These are phyloP conservation scores for Poecilia latipinna DNA, from an alignment of 2,113 vertebrate species.

Conservation along the genomic window DNA sequence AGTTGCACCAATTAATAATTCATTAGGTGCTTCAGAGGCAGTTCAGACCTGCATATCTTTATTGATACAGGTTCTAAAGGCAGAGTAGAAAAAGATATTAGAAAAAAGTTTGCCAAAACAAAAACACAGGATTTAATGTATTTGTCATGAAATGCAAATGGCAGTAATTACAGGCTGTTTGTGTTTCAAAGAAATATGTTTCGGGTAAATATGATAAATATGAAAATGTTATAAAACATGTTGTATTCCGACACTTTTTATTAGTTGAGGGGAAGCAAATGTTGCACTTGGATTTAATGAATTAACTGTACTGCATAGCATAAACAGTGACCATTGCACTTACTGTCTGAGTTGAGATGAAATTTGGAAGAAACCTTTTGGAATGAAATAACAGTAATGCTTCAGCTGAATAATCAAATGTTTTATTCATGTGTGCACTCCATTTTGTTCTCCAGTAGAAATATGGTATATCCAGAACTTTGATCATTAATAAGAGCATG, in stretches of 20 bases:
- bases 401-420: constrained; percentile 46
- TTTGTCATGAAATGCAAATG: constrained; percentile 72
- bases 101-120: constrained; percentile 52
- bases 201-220: constrained; percentile 13
- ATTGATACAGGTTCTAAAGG: constrained; percentile 62
- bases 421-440: constrained; percentile 25
- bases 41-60: constrained; percentile 63
- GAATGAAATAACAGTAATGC: background rate
- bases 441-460: constrained; percentile 34
- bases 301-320: background rate
- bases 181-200: constrained; percentile 44
- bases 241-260: constrained; percentile 8
- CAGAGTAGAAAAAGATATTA: constrained; percentile 67
- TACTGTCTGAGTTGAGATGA: background rate
- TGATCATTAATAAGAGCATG: constrained; percentile 42
- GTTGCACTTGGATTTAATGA: background rate
- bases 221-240: constrained; percentile 15
- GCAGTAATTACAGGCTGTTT: constrained; percentile 41
- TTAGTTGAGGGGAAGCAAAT: constrained; percentile 11
- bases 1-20: constrained; percentile 78
- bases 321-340: background rate
- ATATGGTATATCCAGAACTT: constrained; percentile 32
- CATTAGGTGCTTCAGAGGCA: constrained; percentile 71
- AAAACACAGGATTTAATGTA: constrained; percentile 65
- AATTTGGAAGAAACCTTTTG: background rate